Conservation (phyloP, 2,797 vertebrate genomes). For the Macroramphosus scolopax region DNA sequence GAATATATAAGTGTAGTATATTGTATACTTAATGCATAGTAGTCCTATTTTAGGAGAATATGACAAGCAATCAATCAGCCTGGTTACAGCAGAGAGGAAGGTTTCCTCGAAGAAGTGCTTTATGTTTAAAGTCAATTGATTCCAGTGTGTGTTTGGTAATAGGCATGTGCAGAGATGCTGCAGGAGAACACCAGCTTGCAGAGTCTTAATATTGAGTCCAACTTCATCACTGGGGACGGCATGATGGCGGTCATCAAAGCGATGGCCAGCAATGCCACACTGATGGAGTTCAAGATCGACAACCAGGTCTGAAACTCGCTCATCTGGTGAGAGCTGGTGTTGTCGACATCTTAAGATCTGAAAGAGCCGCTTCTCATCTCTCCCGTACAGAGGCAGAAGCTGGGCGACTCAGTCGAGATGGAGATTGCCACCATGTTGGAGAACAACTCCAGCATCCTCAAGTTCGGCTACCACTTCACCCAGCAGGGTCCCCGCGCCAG, state of each 20-base stretch:
- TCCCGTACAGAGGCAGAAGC: conserved; percentile 82
- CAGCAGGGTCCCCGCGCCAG: conserved; percentile 92
- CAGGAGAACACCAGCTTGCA: conserved; percentile 86
- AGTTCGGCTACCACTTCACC: conserved; percentile 93
- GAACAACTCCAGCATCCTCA: conserved; percentile 87
- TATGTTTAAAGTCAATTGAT: not conserved
- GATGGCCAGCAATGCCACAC: conserved; percentile 80
- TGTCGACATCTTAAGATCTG: not conserved
- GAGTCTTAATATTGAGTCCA: conserved; percentile 95
- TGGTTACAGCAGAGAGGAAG: too few species aligned
- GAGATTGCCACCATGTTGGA: conserved; percentile 95
- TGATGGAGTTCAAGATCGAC: conserved; percentile 90
- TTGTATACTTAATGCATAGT: too few species aligned
- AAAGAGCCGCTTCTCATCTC: not conserved
- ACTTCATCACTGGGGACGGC: conserved; percentile 91
- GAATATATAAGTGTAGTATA: too few species aligned
- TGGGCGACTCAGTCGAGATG: conserved; percentile 93
- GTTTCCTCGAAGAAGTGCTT: too few species aligned
- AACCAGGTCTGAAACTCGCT: conserved; percentile 88
- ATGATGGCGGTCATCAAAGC: conserved; percentile 89
- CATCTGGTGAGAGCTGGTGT: too few species aligned
- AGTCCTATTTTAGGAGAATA: too few species aligned
- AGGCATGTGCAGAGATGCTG: conserved; percentile 94
- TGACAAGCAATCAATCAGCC: too few species aligned
- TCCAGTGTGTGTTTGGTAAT: conserved; percentile 4